Percentiles rank a stretch among this genome's conserved stretches.
Conservation (phyloP, 2,888 invertebrate species). For the Prosapia bicincta region DNA sequence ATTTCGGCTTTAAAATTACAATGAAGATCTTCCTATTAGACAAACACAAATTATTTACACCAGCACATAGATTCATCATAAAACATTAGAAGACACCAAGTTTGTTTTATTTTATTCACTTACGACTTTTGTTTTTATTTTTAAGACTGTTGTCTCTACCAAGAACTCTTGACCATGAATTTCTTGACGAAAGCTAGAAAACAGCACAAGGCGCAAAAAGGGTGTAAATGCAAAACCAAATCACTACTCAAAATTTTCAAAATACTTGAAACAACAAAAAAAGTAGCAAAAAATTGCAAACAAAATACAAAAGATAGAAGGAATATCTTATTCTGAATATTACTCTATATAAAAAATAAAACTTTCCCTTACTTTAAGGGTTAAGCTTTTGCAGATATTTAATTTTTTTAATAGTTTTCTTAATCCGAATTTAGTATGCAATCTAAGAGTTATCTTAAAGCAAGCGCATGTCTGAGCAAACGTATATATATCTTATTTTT, state of each 20-base stretch:
- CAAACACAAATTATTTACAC: slow-evolving; percentile 15
- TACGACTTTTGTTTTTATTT: slow-evolving; percentile 30
- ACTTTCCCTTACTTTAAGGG: too few relatives aligned
- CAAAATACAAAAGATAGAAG: background rate
- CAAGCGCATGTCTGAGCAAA: too few relatives aligned
- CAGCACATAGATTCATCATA: too few relatives aligned
- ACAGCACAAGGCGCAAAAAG: background rate
- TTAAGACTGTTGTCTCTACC: slow-evolving; percentile 16
- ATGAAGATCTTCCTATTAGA: background rate
- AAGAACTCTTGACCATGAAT: slow-evolving; percentile 50
- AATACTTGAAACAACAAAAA: background rate
- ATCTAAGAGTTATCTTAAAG: too few relatives aligned
- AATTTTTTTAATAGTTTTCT: too few relatives aligned
- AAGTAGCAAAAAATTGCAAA: too few relatives aligned
- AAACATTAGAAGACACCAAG: too few relatives aligned
- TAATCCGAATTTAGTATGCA: too few relatives aligned
- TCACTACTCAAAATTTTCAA: slow-evolving; percentile 2
- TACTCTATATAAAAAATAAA: too few relatives aligned
- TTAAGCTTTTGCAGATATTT: too few relatives aligned
- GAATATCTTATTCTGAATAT: background rate
- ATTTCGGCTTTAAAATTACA: background rate
- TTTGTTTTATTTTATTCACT: slow-evolving; percentile 18
- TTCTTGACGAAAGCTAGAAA: slow-evolving; percentile 80
- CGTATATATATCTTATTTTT: too few relatives aligned
- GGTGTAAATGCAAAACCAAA: background rate